Evolutionary conservation across 2,113 vertebrate species (phyloP).

Genomic region (Sceloporus tristichus): DNA sequence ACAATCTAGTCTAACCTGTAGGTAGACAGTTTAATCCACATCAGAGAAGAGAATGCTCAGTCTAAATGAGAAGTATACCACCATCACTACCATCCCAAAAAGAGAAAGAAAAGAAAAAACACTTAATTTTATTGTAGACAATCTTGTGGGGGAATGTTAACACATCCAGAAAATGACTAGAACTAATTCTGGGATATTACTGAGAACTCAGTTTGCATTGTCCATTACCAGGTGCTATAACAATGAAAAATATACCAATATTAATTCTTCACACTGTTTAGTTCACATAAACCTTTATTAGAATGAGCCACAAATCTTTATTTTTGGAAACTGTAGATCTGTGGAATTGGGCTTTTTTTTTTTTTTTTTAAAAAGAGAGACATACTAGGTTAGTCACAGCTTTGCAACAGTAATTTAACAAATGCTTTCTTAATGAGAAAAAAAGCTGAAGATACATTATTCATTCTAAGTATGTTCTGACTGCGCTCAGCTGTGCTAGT

Average conservation of each 20-base stretch:
- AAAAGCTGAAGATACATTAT: conserved; percentile 35
- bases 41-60: no score
- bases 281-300: not conserved
- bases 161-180: not conserved
- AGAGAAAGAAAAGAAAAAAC: no score
- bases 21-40: not conserved
- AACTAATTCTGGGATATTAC: not conserved
- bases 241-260: not conserved
- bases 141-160: not conserved
- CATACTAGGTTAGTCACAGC: conserved; percentile 20
- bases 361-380: not conserved
- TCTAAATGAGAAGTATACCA: no score
- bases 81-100: no score
- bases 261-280: not conserved
- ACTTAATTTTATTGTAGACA: not conserved
- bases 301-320: not conserved
- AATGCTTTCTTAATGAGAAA: conserved; percentile 43
- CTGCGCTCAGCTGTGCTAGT: not conserved
- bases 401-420: conserved; percentile 46
- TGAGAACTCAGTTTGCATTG: not conserved
- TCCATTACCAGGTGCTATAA: not conserved
- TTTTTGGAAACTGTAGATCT: not conserved
- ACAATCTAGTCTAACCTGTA: not conserved
- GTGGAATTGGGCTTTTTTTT: not conserved
- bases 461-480: conserved; percentile 27